Percentiles rank a stretch among this genome's conserved stretches.
Conservation (phyloP, 2,113 vertebrate species). For the Callipepla californica region DNA sequence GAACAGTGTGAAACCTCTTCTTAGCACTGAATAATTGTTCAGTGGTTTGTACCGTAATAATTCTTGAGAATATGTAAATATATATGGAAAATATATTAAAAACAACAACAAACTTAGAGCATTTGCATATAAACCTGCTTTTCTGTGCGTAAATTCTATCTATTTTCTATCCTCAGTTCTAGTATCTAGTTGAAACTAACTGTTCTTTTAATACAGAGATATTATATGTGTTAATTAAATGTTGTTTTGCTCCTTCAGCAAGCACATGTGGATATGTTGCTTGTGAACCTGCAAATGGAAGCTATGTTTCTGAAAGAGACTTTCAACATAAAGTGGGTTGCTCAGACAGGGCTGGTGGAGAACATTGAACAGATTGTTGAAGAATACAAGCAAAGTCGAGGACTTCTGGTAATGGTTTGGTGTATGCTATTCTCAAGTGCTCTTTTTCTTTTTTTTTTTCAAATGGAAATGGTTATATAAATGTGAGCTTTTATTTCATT, state of each 20-base stretch:
- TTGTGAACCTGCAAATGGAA: constrained; percentile 86
- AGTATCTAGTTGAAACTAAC: neutral
- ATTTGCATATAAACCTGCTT: neutral
- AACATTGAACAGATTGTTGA: constrained; percentile 83
- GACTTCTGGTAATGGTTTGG: constrained; percentile 82
- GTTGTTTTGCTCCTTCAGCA: constrained; percentile 74
- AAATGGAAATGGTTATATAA: neutral
- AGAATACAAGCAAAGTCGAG: constrained; percentile 86
- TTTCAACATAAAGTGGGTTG: constrained; percentile 87
- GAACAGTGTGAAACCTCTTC: neutral
- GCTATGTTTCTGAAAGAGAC: constrained; percentile 79
- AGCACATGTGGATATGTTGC: constrained; percentile 82
- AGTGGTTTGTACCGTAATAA: neutral
- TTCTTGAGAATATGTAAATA: neutral
- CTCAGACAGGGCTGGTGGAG: constrained; percentile 86
- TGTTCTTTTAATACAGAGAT: neutral
- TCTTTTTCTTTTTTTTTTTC: neutral
- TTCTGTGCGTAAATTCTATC: neutral
- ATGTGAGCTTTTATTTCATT: neutral
- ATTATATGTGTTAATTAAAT: neutral
- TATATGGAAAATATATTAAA: neutral
- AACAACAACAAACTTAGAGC: accelerated
- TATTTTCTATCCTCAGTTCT: neutral
- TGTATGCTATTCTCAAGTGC: neutral
- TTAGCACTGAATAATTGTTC: neutral